Evolutionary conservation across 2,797 vertebrate species (phyloP), one percentile per base, ranked within the genome.

Genomic region (Buphagus erythrorhynchus): DNA sequence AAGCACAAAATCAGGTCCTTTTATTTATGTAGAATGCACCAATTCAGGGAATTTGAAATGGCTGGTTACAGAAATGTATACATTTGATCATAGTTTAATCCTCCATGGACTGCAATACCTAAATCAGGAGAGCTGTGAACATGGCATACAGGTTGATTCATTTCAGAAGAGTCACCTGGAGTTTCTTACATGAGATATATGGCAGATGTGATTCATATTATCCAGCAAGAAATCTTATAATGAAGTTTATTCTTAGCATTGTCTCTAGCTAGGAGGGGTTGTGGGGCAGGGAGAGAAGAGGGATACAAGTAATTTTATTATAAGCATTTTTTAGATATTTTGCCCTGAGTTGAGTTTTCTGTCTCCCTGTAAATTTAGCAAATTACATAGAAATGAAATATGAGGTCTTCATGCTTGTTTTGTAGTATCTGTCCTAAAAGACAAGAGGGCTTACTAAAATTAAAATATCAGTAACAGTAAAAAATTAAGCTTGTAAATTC

Each of bases 1-100:
- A 97, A 98, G 97, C 96, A 96, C 88, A 51, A 96, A 98, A 98
- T 98, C 98, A 97, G 94, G 82, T 96, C 90, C 96, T 97, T 98
- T 98, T 95, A 98, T 97, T 96, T 97, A 97, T 84, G 93, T 75
- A 97, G 96, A 98, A 97, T 97, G 88, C 96, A 93, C 94, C 97
- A 93, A 97, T 97, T 98, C 88, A 18, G 77, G 71, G 92, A 87
- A 92, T 96, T 92, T 96, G 89, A 97, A 97, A 98, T 93, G 92
- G 86, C 93, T 94, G 96, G 95, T 97, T 98, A 95, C 88, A 96
- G 91, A 97, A 97, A 97, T 31, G 21, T 97, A 96, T 95, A 95
- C 73, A 63, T 96, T 96, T 96, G 94, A 96, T 93, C 95, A 4
- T 87, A 91, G 92, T 95, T 88, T 96, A 92, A 95, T 96, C 95